Conservation (phyloP, 1,140 invertebrate genomes). For the Drosophila bocki region DNA sequence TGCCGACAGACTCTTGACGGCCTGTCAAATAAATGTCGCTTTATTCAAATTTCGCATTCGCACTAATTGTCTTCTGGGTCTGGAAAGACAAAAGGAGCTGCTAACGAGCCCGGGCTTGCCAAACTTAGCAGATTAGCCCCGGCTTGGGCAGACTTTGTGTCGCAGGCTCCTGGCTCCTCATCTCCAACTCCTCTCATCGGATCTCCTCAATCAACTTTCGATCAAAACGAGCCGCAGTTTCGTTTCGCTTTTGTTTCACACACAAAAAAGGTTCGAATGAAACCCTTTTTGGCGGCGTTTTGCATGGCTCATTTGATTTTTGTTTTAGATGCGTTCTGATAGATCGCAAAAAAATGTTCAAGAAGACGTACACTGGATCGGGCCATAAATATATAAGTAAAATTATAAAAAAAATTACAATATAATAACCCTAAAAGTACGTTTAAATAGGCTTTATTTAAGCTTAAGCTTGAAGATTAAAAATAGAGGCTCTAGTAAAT, state of each 20-base stretch:
- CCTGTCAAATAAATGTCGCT: slow-evolving; percentile 84
- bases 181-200: slow-evolving; percentile 1
- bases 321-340: slow-evolving; percentile 75
- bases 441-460: not conserved
- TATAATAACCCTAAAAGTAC: accelerated
- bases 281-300: slow-evolving; percentile 77
- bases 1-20: slow-evolving; percentile 81
- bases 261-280: slow-evolving; percentile 46
- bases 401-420: too few species aligned
- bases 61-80: slow-evolving; percentile 72
- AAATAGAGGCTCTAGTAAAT: not conserved
- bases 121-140: slow-evolving; percentile 68
- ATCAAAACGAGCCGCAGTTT: slow-evolving; percentile 71
- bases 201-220: slow-evolving; percentile 76
- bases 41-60: slow-evolving; percentile 83
- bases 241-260: slow-evolving; percentile 70
- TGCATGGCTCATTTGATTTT: slow-evolving; percentile 80
- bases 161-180: slow-evolving; percentile 54
- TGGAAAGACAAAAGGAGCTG: slow-evolving; percentile 61
- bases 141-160: slow-evolving; percentile 73
- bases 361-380: slow-evolving; percentile 42
- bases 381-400: too few species aligned
- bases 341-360: slow-evolving; percentile 56
- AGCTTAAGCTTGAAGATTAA: not conserved
- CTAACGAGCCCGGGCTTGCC: slow-evolving; percentile 57